phyloP scores from a whole-genome alignment of 2,113 vertebrate genomes.

The Paracanthobrama guichenoti region DNA sequence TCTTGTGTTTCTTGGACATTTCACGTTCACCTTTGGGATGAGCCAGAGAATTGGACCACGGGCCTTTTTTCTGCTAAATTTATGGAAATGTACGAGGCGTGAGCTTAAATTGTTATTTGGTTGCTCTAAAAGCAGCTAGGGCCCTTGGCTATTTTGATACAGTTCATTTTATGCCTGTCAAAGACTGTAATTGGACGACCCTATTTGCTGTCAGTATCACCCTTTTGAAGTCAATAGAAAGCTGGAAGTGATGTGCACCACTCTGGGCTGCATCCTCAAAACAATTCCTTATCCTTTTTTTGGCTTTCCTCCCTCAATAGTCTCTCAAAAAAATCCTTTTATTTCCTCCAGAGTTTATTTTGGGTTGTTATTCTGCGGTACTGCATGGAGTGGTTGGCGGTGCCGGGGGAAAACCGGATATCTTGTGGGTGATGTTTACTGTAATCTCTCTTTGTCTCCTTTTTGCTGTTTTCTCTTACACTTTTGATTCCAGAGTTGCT shows the following conservation, averaged over 20 bases:
- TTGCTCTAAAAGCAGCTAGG: slow-evolving; percentile 12
- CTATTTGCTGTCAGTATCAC: slow-evolving; percentile 40
- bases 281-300: background rate
- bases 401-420: slow-evolving; percentile 12
- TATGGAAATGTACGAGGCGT: slow-evolving; percentile 24
- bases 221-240: slow-evolving; percentile 51
- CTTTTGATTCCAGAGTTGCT: slow-evolving; percentile 18
- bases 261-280: slow-evolving; percentile 11
- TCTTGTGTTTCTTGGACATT: background rate
- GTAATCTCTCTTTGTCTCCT: background rate
- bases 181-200: slow-evolving; percentile 41
- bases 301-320: slow-evolving; percentile 22
- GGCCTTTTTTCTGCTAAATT: background rate
- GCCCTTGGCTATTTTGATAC: slow-evolving; percentile 28
- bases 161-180: slow-evolving; percentile 35
- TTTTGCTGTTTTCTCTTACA: background rate
- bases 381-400: background rate
- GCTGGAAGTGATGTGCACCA: slow-evolving; percentile 22
- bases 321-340: slow-evolving; percentile 15
- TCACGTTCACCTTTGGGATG: background rate
- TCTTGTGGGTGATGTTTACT: slow-evolving; percentile 40
- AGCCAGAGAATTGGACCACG: background rate
- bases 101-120: slow-evolving; percentile 42
- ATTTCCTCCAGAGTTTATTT: slow-evolving; percentile 33
- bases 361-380: slow-evolving; percentile 5